phyloP scores from a whole-genome alignment of 2,888 invertebrate species.

The Yponomeuta sedellus region DNA sequence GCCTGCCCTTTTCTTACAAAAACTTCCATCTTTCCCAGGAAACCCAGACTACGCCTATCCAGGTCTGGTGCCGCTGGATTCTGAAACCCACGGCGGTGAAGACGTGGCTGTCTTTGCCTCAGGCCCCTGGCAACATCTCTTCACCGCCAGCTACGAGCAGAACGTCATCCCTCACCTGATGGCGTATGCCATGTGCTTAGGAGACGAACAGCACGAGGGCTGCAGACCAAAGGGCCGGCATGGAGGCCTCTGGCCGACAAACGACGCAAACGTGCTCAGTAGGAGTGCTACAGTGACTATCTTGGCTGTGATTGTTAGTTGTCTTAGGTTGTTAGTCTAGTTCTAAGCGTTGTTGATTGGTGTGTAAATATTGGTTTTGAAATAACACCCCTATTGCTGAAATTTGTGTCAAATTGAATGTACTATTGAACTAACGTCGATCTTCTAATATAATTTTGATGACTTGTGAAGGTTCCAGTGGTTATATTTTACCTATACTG shows the following conservation, averaged over 20 bases:
- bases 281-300: constrained; percentile 21
- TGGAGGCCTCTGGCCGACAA: constrained; percentile 19
- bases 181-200: constrained; percentile 83
- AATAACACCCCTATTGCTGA: too few species aligned
- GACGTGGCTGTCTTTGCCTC: constrained; percentile 85
- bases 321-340: constrained; percentile 6
- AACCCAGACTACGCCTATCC: constrained; percentile 74
- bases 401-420: too few species aligned
- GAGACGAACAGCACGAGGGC: constrained; percentile 66
- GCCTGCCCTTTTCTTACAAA: neutral
- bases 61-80: constrained; percentile 76
- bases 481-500: too few species aligned
- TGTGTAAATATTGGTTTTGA: constrained; percentile 9
- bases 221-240: constrained; percentile 32
- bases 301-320: constrained; percentile 22
- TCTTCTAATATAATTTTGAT: too few species aligned
- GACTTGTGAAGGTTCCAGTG: too few species aligned
- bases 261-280: constrained; percentile 16
- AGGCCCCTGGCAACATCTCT: constrained; percentile 88
- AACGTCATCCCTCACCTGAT: constrained; percentile 85
- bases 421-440: too few species aligned
- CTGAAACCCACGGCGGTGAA: constrained; percentile 86
- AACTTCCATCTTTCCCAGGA: constrained; percentile 34
- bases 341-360: constrained; percentile 19
- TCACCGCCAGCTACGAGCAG: constrained; percentile 87